A percentile compares a stretch with the other conserved stretches of the same genome.
These are phyloP conservation scores for Isurus oxyrinchus DNA, from an alignment of 2,113 vertebrate species.

Conservation along the genomic window DNA sequence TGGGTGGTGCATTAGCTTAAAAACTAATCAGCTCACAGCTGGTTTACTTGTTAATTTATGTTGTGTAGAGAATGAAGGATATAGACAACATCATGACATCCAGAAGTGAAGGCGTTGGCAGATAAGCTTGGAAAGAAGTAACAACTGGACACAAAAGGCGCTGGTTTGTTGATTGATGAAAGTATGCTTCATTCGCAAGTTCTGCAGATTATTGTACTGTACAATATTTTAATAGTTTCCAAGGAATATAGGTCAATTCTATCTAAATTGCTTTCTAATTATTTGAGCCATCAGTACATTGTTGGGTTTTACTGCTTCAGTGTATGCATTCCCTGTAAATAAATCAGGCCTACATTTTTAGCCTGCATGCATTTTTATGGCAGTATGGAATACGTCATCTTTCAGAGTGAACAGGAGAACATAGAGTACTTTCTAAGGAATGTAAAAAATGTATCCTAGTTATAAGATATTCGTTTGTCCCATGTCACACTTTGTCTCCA, in stretches of 20 bases:
- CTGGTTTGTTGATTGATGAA: not conserved
- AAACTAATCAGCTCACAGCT: not conserved
- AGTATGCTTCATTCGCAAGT: not conserved
- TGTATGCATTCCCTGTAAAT: no score
- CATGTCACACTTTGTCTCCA: no score
- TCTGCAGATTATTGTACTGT: not conserved
- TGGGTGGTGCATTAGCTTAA: not conserved
- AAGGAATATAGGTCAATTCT: not conserved
- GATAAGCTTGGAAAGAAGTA: not conserved
- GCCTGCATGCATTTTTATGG: no score
- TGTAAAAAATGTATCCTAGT: no score
- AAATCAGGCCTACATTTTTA: no score
- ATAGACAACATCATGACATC: not conserved
- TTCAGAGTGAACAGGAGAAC: no score
- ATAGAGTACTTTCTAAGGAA: no score
- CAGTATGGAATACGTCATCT: no score
- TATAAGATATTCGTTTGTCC: no score
- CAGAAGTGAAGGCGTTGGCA: not conserved
- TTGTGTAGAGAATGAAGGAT: not conserved
- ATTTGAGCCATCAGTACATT: no score
- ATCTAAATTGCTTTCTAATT: no score
- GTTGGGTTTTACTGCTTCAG: no score
- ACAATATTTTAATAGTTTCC: not conserved
- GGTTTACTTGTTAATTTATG: not conserved
- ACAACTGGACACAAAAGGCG: not conserved